Base-by-base conservation (phyloP, 2,888 invertebrate genomes). In the Brassicogethes aeneus region DNA sequence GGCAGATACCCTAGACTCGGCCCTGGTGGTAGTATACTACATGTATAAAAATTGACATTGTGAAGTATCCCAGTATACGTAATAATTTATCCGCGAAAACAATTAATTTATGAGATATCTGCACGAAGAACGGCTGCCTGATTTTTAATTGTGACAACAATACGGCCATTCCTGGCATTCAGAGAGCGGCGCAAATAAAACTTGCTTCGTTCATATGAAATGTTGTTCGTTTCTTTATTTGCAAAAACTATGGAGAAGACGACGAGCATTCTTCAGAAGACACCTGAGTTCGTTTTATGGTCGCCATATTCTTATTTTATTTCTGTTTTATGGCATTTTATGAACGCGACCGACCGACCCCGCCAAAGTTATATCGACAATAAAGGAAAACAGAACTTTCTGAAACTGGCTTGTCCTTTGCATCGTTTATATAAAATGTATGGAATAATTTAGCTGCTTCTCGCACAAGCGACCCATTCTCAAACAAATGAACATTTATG, bases 371-470 rank as follows among this genome's bases (percentile, higher is more conserved):
- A 53, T 52, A 56, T 56, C 54, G 57, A 57, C 56, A 56, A 57
- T 57, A 59, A 58, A 56, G 55, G 52, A 57, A 55, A 62, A 61
- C 62, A 64, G 10, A 61, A 62, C 56, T 62, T 62, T 58, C 60
- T 56, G 10, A 23, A 10, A 23, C 61, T 63, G 59, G 62, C 61
- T 62, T 65, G 63, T 64, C 61, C 62, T 55, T 52, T 46, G 46
- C 57, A 57, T 5, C 23, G 23, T 23, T n/a, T 55, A 65, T 66
- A 65, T 66, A 65, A 65, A 66, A 66, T 66, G 65, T 65, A 65
- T 66, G 61, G 65, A 66, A 66, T 66, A 65, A 65, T 64, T 65
- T 65, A 65, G n/a, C n/a, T n/a, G n/a, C n/a, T 23, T 23, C 10
- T 23, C 10, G 5, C 10, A 10, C 23, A 5, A 23, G 5, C 23